These are phyloP conservation scores for Brachirus orientalis DNA, from an alignment of 2,113 vertebrate genomes.

Conservation along the genomic window DNA sequence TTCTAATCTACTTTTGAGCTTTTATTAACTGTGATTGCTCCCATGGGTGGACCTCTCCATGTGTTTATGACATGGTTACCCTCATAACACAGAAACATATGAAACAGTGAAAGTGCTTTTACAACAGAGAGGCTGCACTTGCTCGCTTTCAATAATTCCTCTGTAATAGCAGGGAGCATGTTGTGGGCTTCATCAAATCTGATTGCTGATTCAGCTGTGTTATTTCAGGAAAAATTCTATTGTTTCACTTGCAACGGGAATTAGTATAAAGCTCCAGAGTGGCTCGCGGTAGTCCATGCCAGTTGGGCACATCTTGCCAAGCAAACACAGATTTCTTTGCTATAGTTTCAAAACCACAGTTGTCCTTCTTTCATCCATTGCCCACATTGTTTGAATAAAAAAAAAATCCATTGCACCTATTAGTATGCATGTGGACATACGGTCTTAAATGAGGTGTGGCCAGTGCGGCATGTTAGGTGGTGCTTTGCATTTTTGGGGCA, in stretches of 20 bases:
- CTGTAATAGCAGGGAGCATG: conserved; percentile 10
- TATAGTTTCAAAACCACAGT: neutral
- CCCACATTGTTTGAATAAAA: neutral
- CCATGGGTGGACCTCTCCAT: neutral
- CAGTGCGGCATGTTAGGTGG: too few species aligned
- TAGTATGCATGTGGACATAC: neutral
- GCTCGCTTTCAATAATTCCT: neutral
- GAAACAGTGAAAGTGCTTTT: conserved; percentile 17
- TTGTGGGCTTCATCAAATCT: neutral
- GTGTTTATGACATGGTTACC: conserved; percentile 15
- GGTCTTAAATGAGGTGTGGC: neutral
- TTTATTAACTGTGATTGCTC: conserved; percentile 15
- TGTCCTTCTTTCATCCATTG: neutral
- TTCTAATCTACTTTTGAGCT: conserved; percentile 1
- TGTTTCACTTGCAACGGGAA: conserved; percentile 17
- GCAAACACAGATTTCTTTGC: neutral
- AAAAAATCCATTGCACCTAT: neutral
- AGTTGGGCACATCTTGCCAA: conserved; percentile 1
- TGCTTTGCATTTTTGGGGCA: neutral
- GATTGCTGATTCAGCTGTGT: neutral
- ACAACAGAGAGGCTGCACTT: too few species aligned
- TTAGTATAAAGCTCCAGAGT: conserved; percentile 12
- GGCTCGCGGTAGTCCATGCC: neutral
- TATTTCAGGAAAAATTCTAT: neutral
- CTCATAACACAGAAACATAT: neutral